Percentiles rank a stretch among this genome's conserved stretches.
Evolutionary conservation across 2,888 invertebrate genomes (phyloP).

Genomic region (Sinelater perroti): DNA sequence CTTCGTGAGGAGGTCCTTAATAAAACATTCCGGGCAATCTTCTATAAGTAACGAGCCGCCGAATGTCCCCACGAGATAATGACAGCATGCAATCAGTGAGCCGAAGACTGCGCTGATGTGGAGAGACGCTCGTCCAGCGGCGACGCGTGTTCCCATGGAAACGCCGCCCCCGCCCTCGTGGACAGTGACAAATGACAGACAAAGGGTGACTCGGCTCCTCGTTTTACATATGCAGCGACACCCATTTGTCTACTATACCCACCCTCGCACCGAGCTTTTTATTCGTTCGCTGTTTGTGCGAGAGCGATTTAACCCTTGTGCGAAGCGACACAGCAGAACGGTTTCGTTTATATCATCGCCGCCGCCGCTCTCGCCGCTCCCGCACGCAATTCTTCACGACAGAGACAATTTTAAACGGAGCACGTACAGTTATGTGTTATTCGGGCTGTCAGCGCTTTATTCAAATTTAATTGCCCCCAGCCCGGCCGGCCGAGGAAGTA

Average conservation of each 20-base stretch:
- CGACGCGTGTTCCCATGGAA: conserved; percentile 55
- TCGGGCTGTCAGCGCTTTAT: conserved; percentile 36
- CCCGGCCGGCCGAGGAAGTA: neutral
- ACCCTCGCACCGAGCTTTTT: conserved; percentile 39
- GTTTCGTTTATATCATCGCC: conserved; percentile 40
- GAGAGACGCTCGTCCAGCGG: conserved; percentile 37
- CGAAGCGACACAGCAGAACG: conserved; percentile 39
- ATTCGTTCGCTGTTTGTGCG: conserved; percentile 41
- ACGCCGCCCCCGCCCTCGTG: conserved; percentile 56
- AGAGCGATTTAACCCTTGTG: conserved; percentile 40
- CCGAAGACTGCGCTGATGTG: conserved; percentile 37
- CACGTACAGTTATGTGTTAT: conserved; percentile 39
- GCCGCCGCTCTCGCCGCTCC: conserved; percentile 35
- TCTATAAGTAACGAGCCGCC: conserved; percentile 28
- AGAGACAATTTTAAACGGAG: conserved; percentile 37
- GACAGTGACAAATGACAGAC: conserved; percentile 63
- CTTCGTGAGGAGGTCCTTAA: too few relatives aligned
- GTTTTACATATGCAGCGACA: conserved; percentile 64
- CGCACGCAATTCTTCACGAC: conserved; percentile 37
- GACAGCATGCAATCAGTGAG: conserved; percentile 37
- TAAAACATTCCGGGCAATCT: conserved; percentile 28
- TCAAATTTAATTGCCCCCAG: conserved; percentile 35
- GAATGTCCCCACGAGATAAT: conserved; percentile 36
- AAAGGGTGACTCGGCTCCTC: conserved; percentile 61
- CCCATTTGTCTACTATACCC: conserved; percentile 60